These are phyloP conservation scores for Archips xylosteana DNA, from an alignment of 2,888 invertebrate species.

Conservation along the genomic window DNA sequence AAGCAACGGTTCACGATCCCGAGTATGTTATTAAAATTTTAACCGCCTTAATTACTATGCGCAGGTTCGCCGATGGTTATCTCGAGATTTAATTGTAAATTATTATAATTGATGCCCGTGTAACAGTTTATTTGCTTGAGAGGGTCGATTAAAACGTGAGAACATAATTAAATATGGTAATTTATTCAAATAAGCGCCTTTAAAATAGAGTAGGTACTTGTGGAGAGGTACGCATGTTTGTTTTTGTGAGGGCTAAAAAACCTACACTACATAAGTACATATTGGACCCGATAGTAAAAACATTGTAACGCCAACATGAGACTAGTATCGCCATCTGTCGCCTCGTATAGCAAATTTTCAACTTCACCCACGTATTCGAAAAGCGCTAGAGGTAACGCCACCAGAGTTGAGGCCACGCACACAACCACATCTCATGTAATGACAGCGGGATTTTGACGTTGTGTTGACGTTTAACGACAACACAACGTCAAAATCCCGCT, in stretches of 20 bases:
- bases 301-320: background rate
- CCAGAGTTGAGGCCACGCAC: too few species aligned
- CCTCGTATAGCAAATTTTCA: background rate
- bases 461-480: too few species aligned
- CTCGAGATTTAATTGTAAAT: conserved; percentile 33
- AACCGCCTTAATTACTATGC: conserved; percentile 35
- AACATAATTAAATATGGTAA: conserved; percentile 11
- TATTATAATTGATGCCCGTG: conserved; percentile 18
- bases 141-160: conserved; percentile 18
- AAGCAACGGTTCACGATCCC: conserved; percentile 48
- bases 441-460: too few species aligned
- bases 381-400: too few species aligned
- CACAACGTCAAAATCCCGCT: too few species aligned
- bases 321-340: conserved; percentile 23
- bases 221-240: background rate
- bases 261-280: background rate
- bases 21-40: conserved; percentile 42
- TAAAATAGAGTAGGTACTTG: background rate
- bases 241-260: background rate
- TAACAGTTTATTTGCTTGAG: conserved; percentile 27
- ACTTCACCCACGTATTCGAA: background rate
- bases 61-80: conserved; percentile 32
- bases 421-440: too few species aligned
- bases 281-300: too few species aligned
- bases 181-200: background rate